Percentiles rank a stretch among this genome's conserved stretches.
phyloP scores from a whole-genome alignment of 2,113 vertebrate genomes.

The Turdus rufiventris region DNA sequence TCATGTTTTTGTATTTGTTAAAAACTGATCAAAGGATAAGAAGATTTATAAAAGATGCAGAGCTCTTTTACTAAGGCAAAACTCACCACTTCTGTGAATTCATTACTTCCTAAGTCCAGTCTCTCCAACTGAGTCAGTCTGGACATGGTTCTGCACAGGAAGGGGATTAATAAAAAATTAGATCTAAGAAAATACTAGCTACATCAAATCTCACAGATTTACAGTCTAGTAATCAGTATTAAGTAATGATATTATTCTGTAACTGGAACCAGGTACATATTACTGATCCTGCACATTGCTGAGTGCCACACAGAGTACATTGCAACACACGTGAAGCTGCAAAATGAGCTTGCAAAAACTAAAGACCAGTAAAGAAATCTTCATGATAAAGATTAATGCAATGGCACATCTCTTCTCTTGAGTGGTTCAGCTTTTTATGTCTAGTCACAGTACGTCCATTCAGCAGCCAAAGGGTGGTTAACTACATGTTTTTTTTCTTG shows the following conservation, averaged over 20 bases:
- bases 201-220: not conserved
- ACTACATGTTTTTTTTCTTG: not conserved
- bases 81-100: slow-evolving; percentile 93
- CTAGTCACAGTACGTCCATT: not conserved
- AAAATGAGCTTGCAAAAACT: not conserved
- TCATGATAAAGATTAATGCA: not conserved
- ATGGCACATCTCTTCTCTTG: not conserved
- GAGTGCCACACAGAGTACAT: not conserved
- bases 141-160: slow-evolving; percentile 89
- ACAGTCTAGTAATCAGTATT: not conserved
- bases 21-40: not conserved
- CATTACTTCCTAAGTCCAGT: slow-evolving; percentile 97
- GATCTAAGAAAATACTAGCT: not conserved
- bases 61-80: not conserved
- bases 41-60: not conserved
- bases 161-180: slow-evolving; percentile 43
- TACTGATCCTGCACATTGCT: not conserved
- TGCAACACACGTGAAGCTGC: not conserved
- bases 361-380: not conserved
- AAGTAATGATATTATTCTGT: not conserved
- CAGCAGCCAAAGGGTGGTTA: not conserved
- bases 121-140: slow-evolving; percentile 95
- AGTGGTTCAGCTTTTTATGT: not conserved
- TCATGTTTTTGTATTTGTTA: slow-evolving; percentile 19
- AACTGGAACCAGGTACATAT: not conserved